Evolutionary conservation across 2,888 invertebrate genomes (phyloP).

Genomic region (Rhagonycha lutea): DNA sequence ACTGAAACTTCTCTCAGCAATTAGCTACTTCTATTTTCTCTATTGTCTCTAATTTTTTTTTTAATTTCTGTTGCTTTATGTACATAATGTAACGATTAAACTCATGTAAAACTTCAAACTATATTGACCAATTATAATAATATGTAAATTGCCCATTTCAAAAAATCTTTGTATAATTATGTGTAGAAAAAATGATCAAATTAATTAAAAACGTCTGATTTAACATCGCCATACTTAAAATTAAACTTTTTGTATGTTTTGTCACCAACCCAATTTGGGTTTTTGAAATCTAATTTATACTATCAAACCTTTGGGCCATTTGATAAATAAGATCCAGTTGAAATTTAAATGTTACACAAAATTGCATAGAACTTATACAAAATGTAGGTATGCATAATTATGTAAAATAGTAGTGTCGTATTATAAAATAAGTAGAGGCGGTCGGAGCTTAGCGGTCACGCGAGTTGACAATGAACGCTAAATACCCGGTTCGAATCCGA

Average conservation of each 20-base stretch:
- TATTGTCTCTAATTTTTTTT: neutral
- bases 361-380: too few relatives aligned
- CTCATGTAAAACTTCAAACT: neutral
- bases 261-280: neutral
- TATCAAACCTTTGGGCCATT: neutral
- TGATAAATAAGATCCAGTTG: neutral
- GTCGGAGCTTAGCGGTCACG: too few relatives aligned
- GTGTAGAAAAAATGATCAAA: too few relatives aligned
- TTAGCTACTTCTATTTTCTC: neutral
- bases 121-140: neutral
- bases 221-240: neutral
- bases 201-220: neutral
- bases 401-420: too few relatives aligned
- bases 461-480: too few relatives aligned
- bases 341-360: too few relatives aligned
- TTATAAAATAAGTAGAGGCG: too few relatives aligned
- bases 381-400: too few relatives aligned
- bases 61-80: neutral
- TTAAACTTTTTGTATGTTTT: neutral
- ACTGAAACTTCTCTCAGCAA: neutral
- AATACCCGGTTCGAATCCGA: too few relatives aligned
- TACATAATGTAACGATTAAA: neutral
- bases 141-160: neutral
- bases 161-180: neutral
- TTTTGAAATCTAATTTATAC: neutral